Conservation (phyloP, 2,113 vertebrate genomes). For the Ancistrus triradiatus region DNA sequence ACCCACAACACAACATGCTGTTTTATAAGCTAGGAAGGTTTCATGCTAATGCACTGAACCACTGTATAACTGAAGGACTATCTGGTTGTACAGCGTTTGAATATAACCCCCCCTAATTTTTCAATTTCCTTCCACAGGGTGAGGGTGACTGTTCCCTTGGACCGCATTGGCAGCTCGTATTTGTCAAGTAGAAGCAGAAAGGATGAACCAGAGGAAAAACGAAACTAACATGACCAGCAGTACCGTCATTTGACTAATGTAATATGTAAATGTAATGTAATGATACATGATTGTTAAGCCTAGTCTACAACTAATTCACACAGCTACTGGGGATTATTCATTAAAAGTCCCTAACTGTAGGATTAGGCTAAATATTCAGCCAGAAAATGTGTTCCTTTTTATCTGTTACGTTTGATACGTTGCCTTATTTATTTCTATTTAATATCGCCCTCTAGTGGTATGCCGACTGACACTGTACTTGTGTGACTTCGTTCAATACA, state of each 20-base stretch:
- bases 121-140: constrained; percentile 46
- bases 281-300: background rate
- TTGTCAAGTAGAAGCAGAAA: constrained; percentile 49
- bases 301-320: background rate
- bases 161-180: constrained; percentile 62
- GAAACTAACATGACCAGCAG: constrained; percentile 16
- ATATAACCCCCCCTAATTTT: background rate
- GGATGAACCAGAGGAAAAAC: constrained; percentile 48
- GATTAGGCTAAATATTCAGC: constrained; percentile 9
- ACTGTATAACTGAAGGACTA: background rate
- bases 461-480: constrained; percentile 51
- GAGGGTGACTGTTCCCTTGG: constrained; percentile 59
- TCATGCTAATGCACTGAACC: background rate
- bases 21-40: too few species aligned
- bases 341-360: background rate
- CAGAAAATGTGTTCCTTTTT: background rate
- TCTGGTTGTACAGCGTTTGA: background rate
- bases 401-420: background rate
- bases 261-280: background rate
- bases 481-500: constrained; percentile 47
- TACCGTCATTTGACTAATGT: background rate
- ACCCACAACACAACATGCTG: too few species aligned
- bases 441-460: constrained; percentile 56
- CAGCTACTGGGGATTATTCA: background rate
- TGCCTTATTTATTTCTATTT: constrained; percentile 51